These are phyloP conservation scores for Ciconia boyciana DNA, from an alignment of 2,113 vertebrate genomes.

Conservation along the genomic window DNA sequence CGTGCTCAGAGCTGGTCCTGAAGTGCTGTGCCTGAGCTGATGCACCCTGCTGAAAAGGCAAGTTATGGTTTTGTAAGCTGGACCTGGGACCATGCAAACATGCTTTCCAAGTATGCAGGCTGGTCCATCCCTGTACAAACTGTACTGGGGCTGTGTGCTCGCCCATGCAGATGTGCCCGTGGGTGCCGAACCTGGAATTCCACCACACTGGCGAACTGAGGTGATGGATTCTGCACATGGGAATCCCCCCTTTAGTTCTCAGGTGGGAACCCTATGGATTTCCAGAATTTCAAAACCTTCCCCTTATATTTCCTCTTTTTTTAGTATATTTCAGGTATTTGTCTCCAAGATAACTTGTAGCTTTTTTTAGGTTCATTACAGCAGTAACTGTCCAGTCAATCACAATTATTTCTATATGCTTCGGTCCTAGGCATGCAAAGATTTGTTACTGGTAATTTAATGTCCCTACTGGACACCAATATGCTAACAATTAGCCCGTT, in stretches of 20 bases:
- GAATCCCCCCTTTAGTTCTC: not conserved
- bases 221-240: not conserved
- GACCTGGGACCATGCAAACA: not conserved
- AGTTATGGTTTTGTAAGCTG: not conserved
- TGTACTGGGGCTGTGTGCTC: not conserved
- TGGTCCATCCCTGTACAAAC: not conserved
- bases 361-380: not conserved
- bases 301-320: not conserved
- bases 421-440: not conserved
- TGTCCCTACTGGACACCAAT: not conserved
- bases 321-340: not conserved
- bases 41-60: not conserved
- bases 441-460: not conserved
- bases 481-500: not conserved
- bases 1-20: not conserved
- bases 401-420: not conserved
- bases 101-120: not conserved
- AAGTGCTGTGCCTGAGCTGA: not conserved
- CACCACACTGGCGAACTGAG: not conserved
- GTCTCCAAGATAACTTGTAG: not conserved
- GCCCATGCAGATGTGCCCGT: not conserved
- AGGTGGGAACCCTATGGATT: not conserved
- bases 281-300: not conserved
- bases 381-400: not conserved
- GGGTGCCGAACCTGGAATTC: not conserved